phyloP scores from a whole-genome alignment of 1,140 invertebrate genomes.

The Apocrypta bakeri region DNA sequence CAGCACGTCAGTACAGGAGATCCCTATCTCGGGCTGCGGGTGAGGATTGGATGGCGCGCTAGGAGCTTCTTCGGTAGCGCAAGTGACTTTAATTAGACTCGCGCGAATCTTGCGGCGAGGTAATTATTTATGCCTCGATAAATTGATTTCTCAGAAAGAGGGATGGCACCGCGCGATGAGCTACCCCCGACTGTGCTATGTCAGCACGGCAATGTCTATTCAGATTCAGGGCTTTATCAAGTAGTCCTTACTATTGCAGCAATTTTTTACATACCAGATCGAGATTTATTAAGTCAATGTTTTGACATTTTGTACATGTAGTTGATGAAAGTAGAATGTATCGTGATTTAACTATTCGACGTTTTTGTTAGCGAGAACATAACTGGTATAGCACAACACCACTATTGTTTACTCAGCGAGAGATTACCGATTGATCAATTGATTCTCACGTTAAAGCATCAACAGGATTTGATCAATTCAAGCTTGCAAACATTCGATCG shows the following conservation, averaged over 20 bases:
- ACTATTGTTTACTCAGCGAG: no score
- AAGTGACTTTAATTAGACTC: conserved; percentile 42
- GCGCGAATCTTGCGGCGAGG: conserved; percentile 18
- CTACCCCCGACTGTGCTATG: no score
- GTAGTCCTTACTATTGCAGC: not conserved
- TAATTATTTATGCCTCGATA: conserved; percentile 40
- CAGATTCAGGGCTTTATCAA: not conserved
- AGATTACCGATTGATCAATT: no score
- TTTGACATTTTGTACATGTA: not conserved
- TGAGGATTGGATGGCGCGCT: not conserved
- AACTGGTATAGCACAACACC: no score
- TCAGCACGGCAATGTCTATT: not conserved
- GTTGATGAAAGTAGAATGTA: not conserved
- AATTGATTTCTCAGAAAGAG: conserved; percentile 30
- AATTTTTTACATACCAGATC: not conserved
- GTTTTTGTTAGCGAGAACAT: no score
- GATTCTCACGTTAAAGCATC: no score
- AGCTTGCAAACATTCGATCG: not conserved
- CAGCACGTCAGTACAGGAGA: not conserved
- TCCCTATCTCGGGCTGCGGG: not conserved
- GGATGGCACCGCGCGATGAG: not conserved
- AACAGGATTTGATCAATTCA: no score
- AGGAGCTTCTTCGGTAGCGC: conserved; percentile 6
- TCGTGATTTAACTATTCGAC: no score
- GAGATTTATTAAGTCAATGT: not conserved